These are phyloP conservation scores for Himalopsyche kuldschensis DNA, from an alignment of 2,888 invertebrate genomes.

Conservation along the genomic window DNA sequence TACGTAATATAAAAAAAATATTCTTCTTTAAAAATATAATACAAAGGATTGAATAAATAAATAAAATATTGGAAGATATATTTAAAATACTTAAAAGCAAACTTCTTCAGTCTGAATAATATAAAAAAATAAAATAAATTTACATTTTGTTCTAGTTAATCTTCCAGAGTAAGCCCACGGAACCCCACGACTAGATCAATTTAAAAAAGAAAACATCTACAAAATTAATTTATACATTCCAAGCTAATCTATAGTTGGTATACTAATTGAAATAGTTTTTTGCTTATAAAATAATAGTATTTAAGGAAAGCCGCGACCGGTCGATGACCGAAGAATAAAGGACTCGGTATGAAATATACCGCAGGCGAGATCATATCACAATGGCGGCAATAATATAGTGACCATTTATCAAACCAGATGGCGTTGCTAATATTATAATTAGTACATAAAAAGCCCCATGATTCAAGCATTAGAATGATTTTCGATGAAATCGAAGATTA, in stretches of 20 bases:
- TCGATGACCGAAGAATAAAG: background rate
- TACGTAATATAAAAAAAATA: background rate
- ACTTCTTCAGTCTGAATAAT: background rate
- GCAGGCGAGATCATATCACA: too few species aligned
- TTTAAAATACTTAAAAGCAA: background rate
- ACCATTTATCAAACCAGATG: too few species aligned
- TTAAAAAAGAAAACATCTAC: background rate
- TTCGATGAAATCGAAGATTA: too few species aligned
- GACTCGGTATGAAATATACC: too few species aligned
- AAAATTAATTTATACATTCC: background rate
- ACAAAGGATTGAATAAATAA: background rate
- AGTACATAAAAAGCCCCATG: too few species aligned
- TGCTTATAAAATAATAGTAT: background rate
- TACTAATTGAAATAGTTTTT: background rate
- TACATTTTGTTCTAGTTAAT: background rate
- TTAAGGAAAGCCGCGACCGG: background rate
- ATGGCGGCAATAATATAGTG: too few species aligned
- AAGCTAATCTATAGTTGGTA: background rate
- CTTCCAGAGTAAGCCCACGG: background rate
- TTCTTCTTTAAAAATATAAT: background rate
- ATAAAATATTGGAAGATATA: background rate
- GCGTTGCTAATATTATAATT: too few species aligned
- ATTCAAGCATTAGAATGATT: too few species aligned
- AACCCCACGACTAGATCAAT: background rate
- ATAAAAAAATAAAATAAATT: background rate